Base-by-base conservation (phyloP, 2,113 vertebrate genomes). In the Piprites chloris region DNA sequence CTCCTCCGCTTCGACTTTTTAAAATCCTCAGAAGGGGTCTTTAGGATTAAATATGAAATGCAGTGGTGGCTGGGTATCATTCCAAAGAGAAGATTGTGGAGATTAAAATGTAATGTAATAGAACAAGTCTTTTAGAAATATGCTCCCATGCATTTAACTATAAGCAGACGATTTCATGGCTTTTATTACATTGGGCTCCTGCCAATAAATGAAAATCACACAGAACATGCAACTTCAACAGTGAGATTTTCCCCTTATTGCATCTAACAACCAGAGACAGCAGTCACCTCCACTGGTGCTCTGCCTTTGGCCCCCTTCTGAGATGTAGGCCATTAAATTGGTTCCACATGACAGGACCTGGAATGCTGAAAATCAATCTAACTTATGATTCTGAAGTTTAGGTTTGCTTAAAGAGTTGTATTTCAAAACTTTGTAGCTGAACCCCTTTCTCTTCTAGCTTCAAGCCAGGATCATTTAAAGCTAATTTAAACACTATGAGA, bases 301-400 rank as follows among this genome's bases (percentile, higher is more conserved):
- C 53, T 87, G 67, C 9, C 28, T 96, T 86, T 68, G 63, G 28
- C 67, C 78, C 33, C 66, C 53, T 52, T 94, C 66, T 71, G 85
- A 87, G 67, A 77, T 69, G 85, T 85, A 87, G 71, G 46, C n/a
- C 28, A 62, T 58, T 85, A 93, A 95, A 96, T 95, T 95, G 41
- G 42, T 95, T 96, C 85, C 95, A 91, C 67, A 76, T 96, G 84
- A 66, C 58, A 73, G 42, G 58, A 69, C 33, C 58, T 62, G 59
- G 67, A 87, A 88, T 89, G 74, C 13, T 85, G 78, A 85, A 94
- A 96, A 85, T 90, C 67, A 69, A 6, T 82, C 77, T 76, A 87
- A 85, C 41, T 61, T 85, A 42, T 3, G 20, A 89, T 87, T 87
- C 82, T 85, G 53, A 92, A 71, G 44, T 89, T 92, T 27, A 55